phyloP scores from a whole-genome alignment of 2,888 invertebrate genomes.

The Autographa pulchrina region DNA sequence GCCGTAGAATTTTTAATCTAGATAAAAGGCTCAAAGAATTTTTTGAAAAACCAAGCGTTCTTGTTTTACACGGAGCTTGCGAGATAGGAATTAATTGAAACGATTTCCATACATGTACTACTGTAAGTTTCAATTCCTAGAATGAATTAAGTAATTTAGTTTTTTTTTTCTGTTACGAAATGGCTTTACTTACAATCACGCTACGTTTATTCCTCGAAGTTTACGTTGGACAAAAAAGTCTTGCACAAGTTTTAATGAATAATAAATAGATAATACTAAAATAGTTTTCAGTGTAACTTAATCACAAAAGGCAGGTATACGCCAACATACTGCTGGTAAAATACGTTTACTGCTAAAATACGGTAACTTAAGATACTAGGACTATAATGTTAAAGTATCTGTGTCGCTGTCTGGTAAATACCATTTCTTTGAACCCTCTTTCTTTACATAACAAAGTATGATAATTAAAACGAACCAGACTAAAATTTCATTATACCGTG shows the following conservation, averaged over 20 bases:
- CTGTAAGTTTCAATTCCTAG: background rate
- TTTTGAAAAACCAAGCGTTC: slow-evolving; percentile 45
- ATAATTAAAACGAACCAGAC: slow-evolving; percentile 54
- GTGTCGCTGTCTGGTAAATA: background rate
- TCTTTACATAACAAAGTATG: slow-evolving; percentile 56
- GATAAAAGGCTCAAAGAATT: slow-evolving; percentile 58
- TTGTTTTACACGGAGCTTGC: slow-evolving; percentile 33
- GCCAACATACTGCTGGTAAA: no score
- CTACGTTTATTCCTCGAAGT: background rate
- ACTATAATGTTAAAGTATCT: background rate
- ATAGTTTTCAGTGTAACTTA: background rate
- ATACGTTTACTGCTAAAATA: background rate
- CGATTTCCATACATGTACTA: slow-evolving; percentile 27
- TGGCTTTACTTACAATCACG: background rate
- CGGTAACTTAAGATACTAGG: background rate
- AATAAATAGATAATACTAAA: background rate
- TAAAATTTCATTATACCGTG: slow-evolving; percentile 66
- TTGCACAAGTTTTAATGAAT: background rate
- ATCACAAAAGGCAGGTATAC: no score
- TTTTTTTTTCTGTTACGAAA: background rate
- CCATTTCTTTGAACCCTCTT: slow-evolving; percentile 16
- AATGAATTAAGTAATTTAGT: background rate
- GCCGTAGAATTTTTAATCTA: slow-evolving; percentile 63
- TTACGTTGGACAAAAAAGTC: background rate
- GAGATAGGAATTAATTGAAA: slow-evolving; percentile 56